Percentiles rank a stretch among this genome's conserved stretches.
Evolutionary conservation across 2,113 vertebrate genomes (phyloP).

Genomic region (Struthio camelus): DNA sequence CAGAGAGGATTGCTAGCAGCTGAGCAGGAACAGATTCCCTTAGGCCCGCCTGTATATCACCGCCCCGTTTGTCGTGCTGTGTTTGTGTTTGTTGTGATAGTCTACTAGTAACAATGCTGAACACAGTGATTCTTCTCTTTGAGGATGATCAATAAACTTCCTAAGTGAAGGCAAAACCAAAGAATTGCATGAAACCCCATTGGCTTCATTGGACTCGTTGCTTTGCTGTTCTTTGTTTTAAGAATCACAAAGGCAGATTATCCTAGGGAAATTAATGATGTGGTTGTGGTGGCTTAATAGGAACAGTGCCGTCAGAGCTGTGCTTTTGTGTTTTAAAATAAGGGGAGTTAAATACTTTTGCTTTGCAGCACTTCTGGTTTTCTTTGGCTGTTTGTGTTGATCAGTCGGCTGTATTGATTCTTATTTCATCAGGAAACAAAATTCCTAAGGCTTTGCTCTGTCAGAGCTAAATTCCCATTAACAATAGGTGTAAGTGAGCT

Average conservation of each 20-base stretch:
- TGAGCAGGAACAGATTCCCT: background rate
- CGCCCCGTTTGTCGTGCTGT: background rate
- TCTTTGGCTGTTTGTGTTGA: background rate
- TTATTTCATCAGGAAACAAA: background rate
- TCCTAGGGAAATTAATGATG: background rate
- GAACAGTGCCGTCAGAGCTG: background rate
- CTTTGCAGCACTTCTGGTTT: background rate
- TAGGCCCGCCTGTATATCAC: constrained; percentile 9
- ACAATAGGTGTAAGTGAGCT: background rate
- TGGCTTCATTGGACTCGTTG: constrained; percentile 22
- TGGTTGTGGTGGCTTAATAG: background rate
- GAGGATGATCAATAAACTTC: background rate
- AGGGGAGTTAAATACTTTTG: background rate
- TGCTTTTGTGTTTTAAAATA: background rate
- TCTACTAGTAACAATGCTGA: background rate
- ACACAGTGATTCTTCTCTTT: background rate
- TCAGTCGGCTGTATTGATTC: fast-evolving
- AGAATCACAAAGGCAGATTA: background rate
- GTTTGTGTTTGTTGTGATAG: no score
- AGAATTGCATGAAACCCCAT: background rate
- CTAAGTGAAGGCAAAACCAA: background rate
- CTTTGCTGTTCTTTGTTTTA: background rate
- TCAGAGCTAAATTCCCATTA: background rate
- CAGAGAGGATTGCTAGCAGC: background rate
- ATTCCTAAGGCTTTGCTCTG: background rate